A percentile compares a stretch with the other conserved stretches of the same genome.
phyloP scores from a whole-genome alignment of 2,888 invertebrate species.

The Calliphora vomitoria region DNA sequence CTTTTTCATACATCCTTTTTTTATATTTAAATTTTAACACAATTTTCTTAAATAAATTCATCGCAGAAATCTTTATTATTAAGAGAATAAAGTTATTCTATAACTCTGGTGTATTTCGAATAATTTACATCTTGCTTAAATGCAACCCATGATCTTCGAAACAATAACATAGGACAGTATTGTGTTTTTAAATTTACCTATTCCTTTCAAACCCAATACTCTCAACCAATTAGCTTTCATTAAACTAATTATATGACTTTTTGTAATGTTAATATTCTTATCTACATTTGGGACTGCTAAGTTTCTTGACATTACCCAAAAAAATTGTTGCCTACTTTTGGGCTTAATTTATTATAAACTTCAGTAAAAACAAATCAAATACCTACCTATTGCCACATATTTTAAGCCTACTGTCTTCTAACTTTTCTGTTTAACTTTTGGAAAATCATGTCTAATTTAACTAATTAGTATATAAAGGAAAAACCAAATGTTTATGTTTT shows the following conservation, averaged over 20 bases:
- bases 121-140: no score
- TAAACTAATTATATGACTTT: constrained; percentile 6
- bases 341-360: constrained; percentile 5
- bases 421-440: background rate
- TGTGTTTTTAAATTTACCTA: background rate
- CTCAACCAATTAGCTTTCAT: constrained; percentile 1
- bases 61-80: no score
- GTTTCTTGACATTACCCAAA: background rate
- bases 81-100: no score
- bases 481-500: constrained; percentile 55
- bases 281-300: background rate
- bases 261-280: background rate
- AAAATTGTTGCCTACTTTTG: constrained; percentile 34
- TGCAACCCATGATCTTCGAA: no score
- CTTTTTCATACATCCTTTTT: no score
- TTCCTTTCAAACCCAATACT: background rate
- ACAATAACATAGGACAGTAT: no score
- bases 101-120: no score
- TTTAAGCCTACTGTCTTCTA: background rate
- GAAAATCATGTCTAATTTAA: constrained; percentile 66
- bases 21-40: no score
- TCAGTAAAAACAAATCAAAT: background rate
- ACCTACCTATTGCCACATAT: background rate
- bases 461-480: constrained; percentile 58
- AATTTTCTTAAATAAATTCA: no score